Conservation (phyloP, 1,140 invertebrate species). For the Formica selysi region DNA sequence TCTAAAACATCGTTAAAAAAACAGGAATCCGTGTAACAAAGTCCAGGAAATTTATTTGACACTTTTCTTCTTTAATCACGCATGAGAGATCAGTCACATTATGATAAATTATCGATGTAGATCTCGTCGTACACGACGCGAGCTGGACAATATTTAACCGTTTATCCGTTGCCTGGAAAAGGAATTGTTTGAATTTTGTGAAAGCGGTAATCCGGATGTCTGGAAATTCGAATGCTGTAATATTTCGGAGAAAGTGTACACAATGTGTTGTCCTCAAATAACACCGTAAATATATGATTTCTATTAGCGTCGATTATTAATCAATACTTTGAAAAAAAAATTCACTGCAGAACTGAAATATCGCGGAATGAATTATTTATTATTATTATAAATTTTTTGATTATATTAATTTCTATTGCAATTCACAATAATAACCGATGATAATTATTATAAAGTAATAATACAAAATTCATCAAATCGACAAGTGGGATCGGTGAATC, state of each 20-base stretch:
- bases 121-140: neutral
- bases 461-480: neutral
- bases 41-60: conserved; percentile 40
- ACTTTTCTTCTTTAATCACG: conserved; percentile 15
- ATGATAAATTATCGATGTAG: conserved; percentile 40
- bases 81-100: conserved; percentile 17
- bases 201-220: conserved; percentile 23
- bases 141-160: conserved; percentile 43
- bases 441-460: neutral
- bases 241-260: neutral
- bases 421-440: neutral
- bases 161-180: conserved; percentile 1
- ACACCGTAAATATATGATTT: neutral
- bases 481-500: neutral
- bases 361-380: conserved; percentile 2
- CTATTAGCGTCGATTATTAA: neutral
- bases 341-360: too few species aligned
- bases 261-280: neutral
- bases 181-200: conserved; percentile 47
- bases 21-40: conserved; percentile 23
- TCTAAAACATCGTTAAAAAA: conserved; percentile 68
- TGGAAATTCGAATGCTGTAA: conserved; percentile 14
- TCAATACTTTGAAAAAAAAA: neutral
- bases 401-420: neutral
- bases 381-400: neutral